Evolutionary conservation across 92 coral and sea anemone genomes (phyloP).

Genomic region (Plumapathes pennacea): DNA sequence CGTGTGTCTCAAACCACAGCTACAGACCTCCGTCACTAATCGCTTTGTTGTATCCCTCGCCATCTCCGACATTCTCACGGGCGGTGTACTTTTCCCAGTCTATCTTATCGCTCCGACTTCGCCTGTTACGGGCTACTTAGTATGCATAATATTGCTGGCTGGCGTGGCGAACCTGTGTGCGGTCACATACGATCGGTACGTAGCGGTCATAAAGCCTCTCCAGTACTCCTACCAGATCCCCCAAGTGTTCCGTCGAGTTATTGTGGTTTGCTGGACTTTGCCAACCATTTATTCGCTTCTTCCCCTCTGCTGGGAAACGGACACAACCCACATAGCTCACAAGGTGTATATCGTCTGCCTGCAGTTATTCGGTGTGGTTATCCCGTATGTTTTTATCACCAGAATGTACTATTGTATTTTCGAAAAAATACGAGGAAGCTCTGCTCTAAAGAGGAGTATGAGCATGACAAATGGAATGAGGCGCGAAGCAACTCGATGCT

Average conservation of each 20-base stretch:
- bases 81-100: slow-evolving; percentile 63
- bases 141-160: slow-evolving; percentile 52
- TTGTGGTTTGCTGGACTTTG: slow-evolving; percentile 52
- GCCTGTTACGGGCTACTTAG: slow-evolving; percentile 42
- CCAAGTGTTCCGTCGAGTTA: slow-evolving; percentile 35
- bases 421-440: slow-evolving; percentile 45
- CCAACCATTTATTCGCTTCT: slow-evolving; percentile 53
- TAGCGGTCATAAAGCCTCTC: slow-evolving; percentile 62
- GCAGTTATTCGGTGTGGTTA: slow-evolving; percentile 56
- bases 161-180: slow-evolving; percentile 77
- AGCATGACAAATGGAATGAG: slow-evolving; percentile 9
- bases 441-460: slow-evolving; percentile 24
- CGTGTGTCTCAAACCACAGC: slow-evolving; percentile 54
- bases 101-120: slow-evolving; percentile 65
- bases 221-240: slow-evolving; percentile 51
- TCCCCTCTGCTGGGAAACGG: slow-evolving; percentile 64
- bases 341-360: slow-evolving; percentile 56
- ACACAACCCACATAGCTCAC: slow-evolving; percentile 30
- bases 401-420: slow-evolving; percentile 59
- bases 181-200: slow-evolving; percentile 72
- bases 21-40: slow-evolving; percentile 66
- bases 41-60: slow-evolving; percentile 75
- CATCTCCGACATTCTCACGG: slow-evolving; percentile 65
- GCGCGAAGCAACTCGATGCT: slow-evolving; percentile 28
- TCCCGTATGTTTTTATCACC: slow-evolving; percentile 58